Evolutionary conservation across 1,140 invertebrate genomes (phyloP).

Genomic region (Cotesia vestalis): DNA sequence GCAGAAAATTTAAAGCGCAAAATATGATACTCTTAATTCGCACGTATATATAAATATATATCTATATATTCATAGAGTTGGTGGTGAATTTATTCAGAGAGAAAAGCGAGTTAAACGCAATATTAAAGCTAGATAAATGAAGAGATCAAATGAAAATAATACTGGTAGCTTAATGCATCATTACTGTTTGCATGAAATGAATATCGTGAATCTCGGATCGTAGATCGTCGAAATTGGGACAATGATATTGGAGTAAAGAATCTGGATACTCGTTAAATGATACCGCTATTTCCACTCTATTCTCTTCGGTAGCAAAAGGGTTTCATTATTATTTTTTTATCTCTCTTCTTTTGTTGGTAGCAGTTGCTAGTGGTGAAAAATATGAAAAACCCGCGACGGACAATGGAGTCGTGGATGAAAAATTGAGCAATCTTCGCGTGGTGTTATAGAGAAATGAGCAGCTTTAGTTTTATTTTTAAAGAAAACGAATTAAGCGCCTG

Average conservation of each 20-base stretch:
- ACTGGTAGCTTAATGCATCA: constrained; percentile 12
- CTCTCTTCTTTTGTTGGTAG: not conserved
- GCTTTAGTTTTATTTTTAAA: not conserved
- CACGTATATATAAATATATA: not conserved
- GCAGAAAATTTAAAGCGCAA: not conserved
- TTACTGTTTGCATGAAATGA: not conserved
- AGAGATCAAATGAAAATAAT: constrained; percentile 12
- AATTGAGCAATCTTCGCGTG: constrained; percentile 40
- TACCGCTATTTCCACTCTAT: not conserved
- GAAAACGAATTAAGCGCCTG: constrained; percentile 9
- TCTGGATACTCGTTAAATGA: not conserved
- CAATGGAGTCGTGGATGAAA: constrained; percentile 37
- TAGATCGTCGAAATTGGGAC: constrained; percentile 1
- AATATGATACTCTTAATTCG: not conserved
- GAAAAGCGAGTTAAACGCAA: too few species aligned
- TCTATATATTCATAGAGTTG: not conserved
- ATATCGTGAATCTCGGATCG: not conserved
- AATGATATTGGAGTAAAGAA: constrained; percentile 27
- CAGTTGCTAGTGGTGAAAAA: constrained; percentile 1
- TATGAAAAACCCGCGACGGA: not conserved
- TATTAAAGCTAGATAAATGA: not conserved
- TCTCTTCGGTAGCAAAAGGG: not conserved
- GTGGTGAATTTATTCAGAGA: too few species aligned
- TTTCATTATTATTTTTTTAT: constrained; percentile 21
- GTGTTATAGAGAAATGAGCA: not conserved